Evolutionary conservation across 2,797 vertebrate species (phyloP), one percentile per base, ranked within the genome.

Genomic region (Cichlasoma orientale): DNA sequence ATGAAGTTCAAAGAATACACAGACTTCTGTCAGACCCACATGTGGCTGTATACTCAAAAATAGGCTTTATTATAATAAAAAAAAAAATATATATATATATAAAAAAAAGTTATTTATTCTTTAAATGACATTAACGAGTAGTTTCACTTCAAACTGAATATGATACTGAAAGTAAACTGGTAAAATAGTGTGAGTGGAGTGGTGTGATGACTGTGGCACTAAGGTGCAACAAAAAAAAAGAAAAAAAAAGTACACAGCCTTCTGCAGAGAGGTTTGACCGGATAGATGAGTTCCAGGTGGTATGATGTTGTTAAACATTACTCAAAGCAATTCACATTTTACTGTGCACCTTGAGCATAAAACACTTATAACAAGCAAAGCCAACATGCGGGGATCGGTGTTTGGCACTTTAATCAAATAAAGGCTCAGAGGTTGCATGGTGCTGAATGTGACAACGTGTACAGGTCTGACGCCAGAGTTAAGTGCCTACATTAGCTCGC

Each of bases 231-330:
- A 6, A 4, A 57, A 70, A 10, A 59, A 6, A 4, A 57, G 63
- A 10, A 59, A 75, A 58, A 68, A 57, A n/a, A 1, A 38, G 1
- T 7, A 31, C 23, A 19, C 14, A 16, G 19, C 27, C 23, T 53
- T 54, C 31, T 71, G 36, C 21, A 56, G 41, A 77, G 54, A 54
- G 0, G 27, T 56, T 19, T 70, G 54, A 74, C 56, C 36, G 54
- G 61, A 82, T 23, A n/a, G 66, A 72, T 66, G 52, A 53, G 72
- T 78, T 85, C 75, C 25, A 55, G 23, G 21, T 71, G 57, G 18
- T 23, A 29, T 16, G 0, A 50, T 68, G 56, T 16, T 78, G 66
- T 82, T 83, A 85, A 85, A 83, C 56, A 83, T 83, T 82, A 77
- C 74, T 63, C 10, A n/a, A 36, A 41, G 55, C 13, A 63, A 78